Evolutionary conservation across 2,797 vertebrate genomes (phyloP), one percentile per base, ranked within the genome.

Genomic region (Platyrinchus mystaceus): DNA sequence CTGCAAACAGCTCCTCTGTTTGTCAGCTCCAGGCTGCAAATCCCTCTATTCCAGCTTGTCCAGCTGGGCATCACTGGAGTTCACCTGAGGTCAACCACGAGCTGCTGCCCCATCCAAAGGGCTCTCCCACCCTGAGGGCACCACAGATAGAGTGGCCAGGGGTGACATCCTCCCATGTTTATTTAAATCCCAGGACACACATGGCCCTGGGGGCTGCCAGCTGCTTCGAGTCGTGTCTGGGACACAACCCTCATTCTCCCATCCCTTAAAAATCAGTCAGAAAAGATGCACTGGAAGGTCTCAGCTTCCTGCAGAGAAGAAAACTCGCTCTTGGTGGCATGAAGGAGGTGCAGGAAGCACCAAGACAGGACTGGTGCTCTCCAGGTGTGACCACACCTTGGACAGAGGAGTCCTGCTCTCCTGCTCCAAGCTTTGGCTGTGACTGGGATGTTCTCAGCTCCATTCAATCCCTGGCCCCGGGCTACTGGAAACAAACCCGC

Each of bases 21-120:
- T 32, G 19, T 3, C 63, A 56, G 70, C 55, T 46, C 62, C 63
- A 44, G 49, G 49, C 43, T 37, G 37, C 58, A 76, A 21, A 70
- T 22, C 28, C 49, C 44, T 44, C 43, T 12, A 3, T 22, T 28
- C 41, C 70, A 69, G 3, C 11, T 49, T 43, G 32, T 88, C 77
- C 94, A 93, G 91, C 94, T 96, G 95, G 93, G 84, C 84, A 67
- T 8, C 28, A 0, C 82, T 80, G 62, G 66, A 68, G 87, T 60
- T 95, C 73, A 34, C 20, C 2, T 21, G 44, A 74, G 91, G 78
- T 71, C 84, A 80, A 12, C 66, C 47, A 50, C 0, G 3, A 96
- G 95, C 95, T 94, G 93, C 87, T 91, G 88, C 82, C 81, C 36
- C 4, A 0, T 52, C 1, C 0, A 50, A 20, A 34, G 41, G 44